Evolutionary conservation across 2,113 vertebrate genomes (phyloP).

Genomic region (Ameiurus melas): DNA sequence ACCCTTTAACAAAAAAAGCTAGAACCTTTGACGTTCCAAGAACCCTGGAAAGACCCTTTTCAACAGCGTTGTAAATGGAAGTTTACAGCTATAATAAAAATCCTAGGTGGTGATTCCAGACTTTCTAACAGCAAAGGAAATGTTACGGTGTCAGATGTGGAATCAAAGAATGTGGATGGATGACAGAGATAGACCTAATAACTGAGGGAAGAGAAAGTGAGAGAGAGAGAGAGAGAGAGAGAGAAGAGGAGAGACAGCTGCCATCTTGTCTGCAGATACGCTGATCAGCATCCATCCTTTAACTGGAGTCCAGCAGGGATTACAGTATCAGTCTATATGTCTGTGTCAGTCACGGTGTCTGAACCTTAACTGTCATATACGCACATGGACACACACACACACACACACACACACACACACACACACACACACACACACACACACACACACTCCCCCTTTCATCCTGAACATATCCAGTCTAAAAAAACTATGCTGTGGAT

Average conservation of each 20-base stretch:
- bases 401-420: constrained; percentile 30
- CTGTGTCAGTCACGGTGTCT: constrained; percentile 62
- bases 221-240: neutral
- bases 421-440: too few relatives aligned
- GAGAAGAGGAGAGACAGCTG: constrained; percentile 62
- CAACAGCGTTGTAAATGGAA: neutral
- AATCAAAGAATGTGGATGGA: constrained; percentile 61
- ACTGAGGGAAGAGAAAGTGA: neutral
- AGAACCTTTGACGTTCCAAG: neutral
- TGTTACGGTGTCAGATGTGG: constrained; percentile 63
- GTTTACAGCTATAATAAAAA: constrained; percentile 34
- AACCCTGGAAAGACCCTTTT: neutral
- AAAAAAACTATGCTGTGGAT: constrained; percentile 50
- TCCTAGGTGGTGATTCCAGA: constrained; percentile 28
- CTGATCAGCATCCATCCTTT: constrained; percentile 43
- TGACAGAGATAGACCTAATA: neutral
- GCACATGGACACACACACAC: constrained; percentile 25
- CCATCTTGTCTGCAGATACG: constrained; percentile 53
- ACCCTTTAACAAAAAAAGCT: neutral
- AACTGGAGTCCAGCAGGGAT: constrained; percentile 51
- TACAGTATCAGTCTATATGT: constrained; percentile 50
- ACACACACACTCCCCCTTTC: constrained; percentile 1
- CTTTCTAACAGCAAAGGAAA: constrained; percentile 35
- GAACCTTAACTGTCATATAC: constrained; percentile 37
- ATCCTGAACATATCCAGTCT: constrained; percentile 8